These are phyloP conservation scores for Toxonevra muliebris DNA, from an alignment of 2,888 invertebrate species.

Conservation along the genomic window DNA sequence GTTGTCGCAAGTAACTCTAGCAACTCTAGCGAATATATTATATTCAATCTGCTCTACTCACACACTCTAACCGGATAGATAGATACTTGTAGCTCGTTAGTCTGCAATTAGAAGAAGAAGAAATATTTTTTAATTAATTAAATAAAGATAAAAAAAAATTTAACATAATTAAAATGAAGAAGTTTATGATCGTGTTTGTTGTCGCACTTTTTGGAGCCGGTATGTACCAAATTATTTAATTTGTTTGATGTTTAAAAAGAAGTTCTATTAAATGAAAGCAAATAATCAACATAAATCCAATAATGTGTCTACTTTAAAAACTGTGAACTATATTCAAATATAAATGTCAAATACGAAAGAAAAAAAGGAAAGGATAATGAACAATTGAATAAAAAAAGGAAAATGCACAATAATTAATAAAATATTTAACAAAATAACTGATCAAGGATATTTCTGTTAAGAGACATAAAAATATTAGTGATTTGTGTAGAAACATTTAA, in stretches of 20 bases:
- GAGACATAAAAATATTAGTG: too few relatives aligned
- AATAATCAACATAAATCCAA: not conserved
- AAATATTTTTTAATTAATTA: slow-evolving; percentile 33
- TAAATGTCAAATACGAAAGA: not conserved
- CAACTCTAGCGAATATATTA: slow-evolving; percentile 10
- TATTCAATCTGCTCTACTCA: not conserved
- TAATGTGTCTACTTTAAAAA: not conserved
- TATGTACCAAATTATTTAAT: slow-evolving; percentile 67
- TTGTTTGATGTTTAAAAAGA: slow-evolving; percentile 5
- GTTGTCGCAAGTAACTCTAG: slow-evolving; percentile 41
- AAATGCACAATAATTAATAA: too few relatives aligned
- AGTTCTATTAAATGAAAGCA: slow-evolving; percentile 1
- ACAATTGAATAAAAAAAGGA: too few relatives aligned
- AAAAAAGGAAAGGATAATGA: not conserved
- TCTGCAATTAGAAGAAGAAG: slow-evolving; percentile 2
- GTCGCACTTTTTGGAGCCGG: slow-evolving; percentile 75
- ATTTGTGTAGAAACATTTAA: too few relatives aligned
- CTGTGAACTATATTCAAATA: not conserved
- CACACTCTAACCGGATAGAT: too few relatives aligned
- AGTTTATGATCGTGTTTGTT: slow-evolving; percentile 68
- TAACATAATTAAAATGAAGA: slow-evolving; percentile 59
- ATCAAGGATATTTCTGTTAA: too few relatives aligned
- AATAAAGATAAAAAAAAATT: slow-evolving; percentile 36
- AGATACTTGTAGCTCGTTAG: too few relatives aligned
- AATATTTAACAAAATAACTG: too few relatives aligned